These are phyloP conservation scores for Platycnemis pennipes DNA, from an alignment of 2,888 invertebrate species.

Conservation along the genomic window DNA sequence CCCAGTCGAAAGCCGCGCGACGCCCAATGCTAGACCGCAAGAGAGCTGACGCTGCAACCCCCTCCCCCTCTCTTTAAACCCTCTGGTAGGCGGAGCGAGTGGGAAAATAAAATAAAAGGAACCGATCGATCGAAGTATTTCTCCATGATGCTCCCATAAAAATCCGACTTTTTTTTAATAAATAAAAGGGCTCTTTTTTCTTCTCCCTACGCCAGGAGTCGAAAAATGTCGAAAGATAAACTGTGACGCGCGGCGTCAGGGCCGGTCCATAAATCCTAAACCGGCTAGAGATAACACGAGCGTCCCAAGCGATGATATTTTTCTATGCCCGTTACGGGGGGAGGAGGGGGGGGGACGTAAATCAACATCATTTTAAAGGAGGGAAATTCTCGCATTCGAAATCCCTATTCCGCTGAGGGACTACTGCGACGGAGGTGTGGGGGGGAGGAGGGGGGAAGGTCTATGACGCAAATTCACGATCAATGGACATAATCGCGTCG, in stretches of 20 bases:
- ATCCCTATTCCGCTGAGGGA: background rate
- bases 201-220: background rate
- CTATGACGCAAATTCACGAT: background rate
- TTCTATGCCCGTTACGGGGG: background rate
- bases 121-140: background rate
- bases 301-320: background rate
- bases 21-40: background rate
- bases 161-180: background rate
- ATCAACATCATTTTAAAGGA: background rate
- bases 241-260: background rate
- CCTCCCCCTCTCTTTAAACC: too few species aligned
- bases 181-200: background rate
- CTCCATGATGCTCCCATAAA: background rate
- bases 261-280: background rate
- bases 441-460: too few species aligned
- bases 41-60: background rate
- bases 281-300: background rate
- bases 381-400: background rate
- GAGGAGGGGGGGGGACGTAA: background rate
- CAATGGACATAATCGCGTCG: background rate
- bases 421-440: too few species aligned
- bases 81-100: background rate
- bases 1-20: background rate
- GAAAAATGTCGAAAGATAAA: background rate
- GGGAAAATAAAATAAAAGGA: background rate